Conservation (phyloP, 2,113 vertebrate species). For the Trematomus loennbergii region DNA sequence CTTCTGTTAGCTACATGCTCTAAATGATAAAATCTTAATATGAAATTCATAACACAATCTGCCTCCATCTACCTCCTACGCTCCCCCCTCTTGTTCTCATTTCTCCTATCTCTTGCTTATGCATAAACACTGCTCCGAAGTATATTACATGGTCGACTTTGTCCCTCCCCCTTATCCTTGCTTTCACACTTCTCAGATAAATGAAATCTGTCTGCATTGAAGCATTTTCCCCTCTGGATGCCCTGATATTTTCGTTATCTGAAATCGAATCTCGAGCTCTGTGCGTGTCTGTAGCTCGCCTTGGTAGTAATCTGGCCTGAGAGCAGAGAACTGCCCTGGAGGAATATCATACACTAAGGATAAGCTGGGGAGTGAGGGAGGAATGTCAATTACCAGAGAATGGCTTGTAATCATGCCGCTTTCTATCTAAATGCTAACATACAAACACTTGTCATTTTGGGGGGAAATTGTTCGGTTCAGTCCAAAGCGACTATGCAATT, state of each 20-base stretch:
- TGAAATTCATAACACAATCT: constrained; percentile 76
- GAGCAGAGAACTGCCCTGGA: constrained; percentile 68
- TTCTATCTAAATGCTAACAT: constrained; percentile 56
- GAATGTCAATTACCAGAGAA: constrained; percentile 66
- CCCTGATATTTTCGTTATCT: constrained; percentile 78
- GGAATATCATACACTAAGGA: constrained; percentile 71
- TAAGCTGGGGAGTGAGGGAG: constrained; percentile 43
- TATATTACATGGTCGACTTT: constrained; percentile 63
- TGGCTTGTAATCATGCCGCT: constrained; percentile 49
- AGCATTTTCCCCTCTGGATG: constrained; percentile 69
- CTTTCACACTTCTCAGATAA: constrained; percentile 72
- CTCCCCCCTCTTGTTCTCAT: constrained; percentile 53
- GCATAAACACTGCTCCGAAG: constrained; percentile 62
- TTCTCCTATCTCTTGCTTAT: constrained; percentile 50
- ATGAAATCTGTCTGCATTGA: constrained; percentile 74
- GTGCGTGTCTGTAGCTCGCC: constrained; percentile 55
- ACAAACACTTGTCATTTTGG: constrained; percentile 42
- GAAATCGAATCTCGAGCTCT: constrained; percentile 78
- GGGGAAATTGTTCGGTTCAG: constrained; percentile 22
- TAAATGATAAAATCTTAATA: constrained; percentile 77
- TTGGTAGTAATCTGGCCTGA: constrained; percentile 75
- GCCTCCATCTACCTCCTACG: constrained; percentile 66
- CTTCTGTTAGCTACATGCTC: constrained; percentile 71
- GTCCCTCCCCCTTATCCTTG: constrained; percentile 62
- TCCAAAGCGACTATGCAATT: constrained; percentile 27